phyloP scores from a whole-genome alignment of 2,797 vertebrate species.

The Cynopterus sphinx region DNA sequence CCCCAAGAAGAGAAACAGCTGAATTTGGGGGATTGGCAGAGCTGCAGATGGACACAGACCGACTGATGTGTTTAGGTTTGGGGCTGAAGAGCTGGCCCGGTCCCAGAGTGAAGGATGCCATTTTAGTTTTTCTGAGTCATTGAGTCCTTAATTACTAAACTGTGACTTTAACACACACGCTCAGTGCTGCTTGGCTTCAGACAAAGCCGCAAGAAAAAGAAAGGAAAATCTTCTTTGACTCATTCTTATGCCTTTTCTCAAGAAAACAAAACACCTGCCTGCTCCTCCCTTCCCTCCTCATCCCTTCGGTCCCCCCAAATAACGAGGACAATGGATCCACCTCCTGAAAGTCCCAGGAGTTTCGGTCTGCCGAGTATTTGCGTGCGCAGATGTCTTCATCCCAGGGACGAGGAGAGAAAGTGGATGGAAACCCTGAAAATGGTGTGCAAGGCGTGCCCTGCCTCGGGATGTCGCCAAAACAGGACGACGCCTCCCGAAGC shows the following conservation, averaged over 20 bases:
- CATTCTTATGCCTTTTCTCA: not conserved
- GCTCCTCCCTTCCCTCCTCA: not conserved
- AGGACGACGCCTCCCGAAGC: not conserved
- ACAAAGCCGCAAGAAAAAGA: not conserved
- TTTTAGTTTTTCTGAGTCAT: not conserved
- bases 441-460: not conserved
- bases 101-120: not conserved
- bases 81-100: slow-evolving; percentile 21
- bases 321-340: not conserved
- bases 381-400: not conserved
- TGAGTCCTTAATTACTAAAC: not conserved
- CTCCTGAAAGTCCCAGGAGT: not conserved
- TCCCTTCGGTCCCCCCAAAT: not conserved
- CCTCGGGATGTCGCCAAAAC: not conserved
- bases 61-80: not conserved
- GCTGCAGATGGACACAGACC: not conserved
- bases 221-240: not conserved
- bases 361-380: not conserved
- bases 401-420: not conserved
- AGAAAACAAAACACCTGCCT: not conserved
- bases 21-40: slow-evolving; percentile 12
- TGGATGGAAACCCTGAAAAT: not conserved
- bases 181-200: not conserved
- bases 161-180: not conserved
- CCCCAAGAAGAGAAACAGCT: not conserved